A percentile compares a stretch with the other conserved stretches of the same genome.
Conservation (phyloP, 1,140 invertebrate species). For the Nasonia vitripennis region DNA sequence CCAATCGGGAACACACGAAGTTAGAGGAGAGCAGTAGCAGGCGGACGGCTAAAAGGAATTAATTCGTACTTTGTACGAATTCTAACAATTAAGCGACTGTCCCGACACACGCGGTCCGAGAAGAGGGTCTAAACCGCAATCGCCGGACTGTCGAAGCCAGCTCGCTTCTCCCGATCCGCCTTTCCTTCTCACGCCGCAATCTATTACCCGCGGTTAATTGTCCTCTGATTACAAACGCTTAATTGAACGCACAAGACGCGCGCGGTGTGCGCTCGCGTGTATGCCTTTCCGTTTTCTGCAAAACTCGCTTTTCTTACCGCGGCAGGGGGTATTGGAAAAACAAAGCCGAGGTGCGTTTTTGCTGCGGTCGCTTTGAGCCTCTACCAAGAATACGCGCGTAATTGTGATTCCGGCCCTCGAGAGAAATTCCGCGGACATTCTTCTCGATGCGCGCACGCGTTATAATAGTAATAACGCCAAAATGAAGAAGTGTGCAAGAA, state of each 20-base stretch:
- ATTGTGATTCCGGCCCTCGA: not conserved
- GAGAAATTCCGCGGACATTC: not conserved
- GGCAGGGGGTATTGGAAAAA: not conserved
- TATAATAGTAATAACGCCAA: not conserved
- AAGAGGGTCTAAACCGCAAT: slow-evolving; percentile 56
- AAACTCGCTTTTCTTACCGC: not conserved
- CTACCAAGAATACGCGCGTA: not conserved
- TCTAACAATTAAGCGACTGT: slow-evolving; percentile 51
- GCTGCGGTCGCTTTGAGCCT: not conserved
- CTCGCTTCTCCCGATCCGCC: slow-evolving; percentile 50
- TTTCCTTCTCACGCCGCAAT: slow-evolving; percentile 43
- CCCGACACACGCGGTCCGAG: slow-evolving; percentile 24
- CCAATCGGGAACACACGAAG: not conserved
- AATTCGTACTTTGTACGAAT: slow-evolving; percentile 46
- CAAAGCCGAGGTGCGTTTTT: not conserved
- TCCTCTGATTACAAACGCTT: slow-evolving; percentile 41
- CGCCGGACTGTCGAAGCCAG: slow-evolving; percentile 63
- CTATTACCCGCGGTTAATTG: slow-evolving; percentile 45
- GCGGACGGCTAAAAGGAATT: slow-evolving; percentile 39
- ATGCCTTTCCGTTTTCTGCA: slow-evolving; percentile 13
- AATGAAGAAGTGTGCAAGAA: not conserved
- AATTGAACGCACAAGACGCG: slow-evolving; percentile 17
- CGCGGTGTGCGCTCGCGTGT: not conserved
- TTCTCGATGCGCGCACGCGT: not conserved
- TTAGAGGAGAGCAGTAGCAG: not conserved